Evolutionary conservation across 1,140 invertebrate genomes (phyloP).

Genomic region (Zaprionus davidi): DNA sequence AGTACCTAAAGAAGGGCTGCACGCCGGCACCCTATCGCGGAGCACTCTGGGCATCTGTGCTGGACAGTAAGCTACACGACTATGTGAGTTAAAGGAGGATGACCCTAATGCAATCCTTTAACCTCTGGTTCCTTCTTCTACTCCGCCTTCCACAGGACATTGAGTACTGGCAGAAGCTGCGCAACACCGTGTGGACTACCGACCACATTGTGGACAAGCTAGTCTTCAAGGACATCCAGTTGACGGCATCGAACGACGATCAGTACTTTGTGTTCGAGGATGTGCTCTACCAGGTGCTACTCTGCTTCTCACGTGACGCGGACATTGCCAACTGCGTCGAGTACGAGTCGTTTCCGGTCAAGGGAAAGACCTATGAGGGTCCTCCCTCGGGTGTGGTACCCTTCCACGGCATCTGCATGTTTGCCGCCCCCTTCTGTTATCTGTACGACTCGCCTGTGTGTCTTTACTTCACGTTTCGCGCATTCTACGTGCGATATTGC

Average conservation of each 20-base stretch:
- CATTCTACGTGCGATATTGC: constrained; percentile 96
- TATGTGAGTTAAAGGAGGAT: constrained; percentile 55
- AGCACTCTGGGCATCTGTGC: constrained; percentile 77
- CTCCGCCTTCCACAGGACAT: constrained; percentile 87
- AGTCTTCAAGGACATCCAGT: constrained; percentile 97
- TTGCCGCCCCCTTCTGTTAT: constrained; percentile 97
- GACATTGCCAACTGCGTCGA: constrained; percentile 89
- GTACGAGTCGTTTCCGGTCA: constrained; percentile 88
- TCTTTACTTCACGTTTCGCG: constrained; percentile 95
- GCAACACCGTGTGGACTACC: constrained; percentile 92
- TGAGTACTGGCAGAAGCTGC: constrained; percentile 93
- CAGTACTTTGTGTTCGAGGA: constrained; percentile 99
- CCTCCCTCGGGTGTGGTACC: constrained; percentile 97
- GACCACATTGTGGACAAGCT: constrained; percentile 97
- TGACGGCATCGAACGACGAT: constrained; percentile 98
- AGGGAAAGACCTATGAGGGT: constrained; percentile 89
- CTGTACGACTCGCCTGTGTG: constrained; percentile 94
- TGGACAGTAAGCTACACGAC: constrained; percentile 76
- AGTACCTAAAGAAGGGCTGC: constrained; percentile 78
- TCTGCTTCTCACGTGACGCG: constrained; percentile 96
- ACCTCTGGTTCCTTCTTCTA: background rate
- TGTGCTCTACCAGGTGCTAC: constrained; percentile 96
- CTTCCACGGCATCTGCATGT: constrained; percentile 99
- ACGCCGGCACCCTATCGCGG: constrained; percentile 79
- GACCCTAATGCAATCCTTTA: background rate